Base-by-base conservation (phyloP, 2,888 invertebrate genomes). In the Eristalinus aeneus region DNA sequence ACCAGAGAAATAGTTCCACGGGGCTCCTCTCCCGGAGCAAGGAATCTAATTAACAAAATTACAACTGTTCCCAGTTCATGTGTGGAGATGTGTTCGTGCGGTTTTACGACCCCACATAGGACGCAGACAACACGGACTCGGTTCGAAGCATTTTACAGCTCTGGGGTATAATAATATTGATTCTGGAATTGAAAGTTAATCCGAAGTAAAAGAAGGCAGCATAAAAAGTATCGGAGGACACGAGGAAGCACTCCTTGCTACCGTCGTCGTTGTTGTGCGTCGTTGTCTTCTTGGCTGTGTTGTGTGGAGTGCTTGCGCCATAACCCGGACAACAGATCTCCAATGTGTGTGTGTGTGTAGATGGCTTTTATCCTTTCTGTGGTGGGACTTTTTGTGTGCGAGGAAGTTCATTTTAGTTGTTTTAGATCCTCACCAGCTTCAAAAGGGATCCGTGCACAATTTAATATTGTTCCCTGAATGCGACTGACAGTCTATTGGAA, bases 151-250 rank as follows among this genome's bases (percentile, higher is more conserved):
- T 53, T 73, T 69, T 65, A 73, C 68, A 81, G 76, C 85, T 77
- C n/a, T 20, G 20, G 81, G 85, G 76, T 77, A 64, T 69, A 81
- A 85, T 85, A 85, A 85, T 81, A 85, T 85, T 85, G 85, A 85
- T 85, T 85, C 56, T 77, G 76, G 69, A 77, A 85, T 81, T 81
- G 85, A 85, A 81, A 85, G 76, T 77, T 79, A 81, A 85, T 81
- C 60, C 81, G 73, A 77, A 81, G 69, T 58, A 54, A 27, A 58
- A 67, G 46, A 54, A 56, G 53, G 36, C 31, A 68, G 32, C 56
- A 58, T 9, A 32, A 39, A 64, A 60, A 23, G 60, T 60, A 46
- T 75, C 32, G 60, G 54, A 46, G 61, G 72, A 78, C 67, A 39
- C 58, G 80, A 27, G 22, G 22, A 64, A 63, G 34, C 34, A 34